Evolutionary conservation across 2,888 invertebrate genomes (phyloP).

Genomic region (Aspidapion aeneum): DNA sequence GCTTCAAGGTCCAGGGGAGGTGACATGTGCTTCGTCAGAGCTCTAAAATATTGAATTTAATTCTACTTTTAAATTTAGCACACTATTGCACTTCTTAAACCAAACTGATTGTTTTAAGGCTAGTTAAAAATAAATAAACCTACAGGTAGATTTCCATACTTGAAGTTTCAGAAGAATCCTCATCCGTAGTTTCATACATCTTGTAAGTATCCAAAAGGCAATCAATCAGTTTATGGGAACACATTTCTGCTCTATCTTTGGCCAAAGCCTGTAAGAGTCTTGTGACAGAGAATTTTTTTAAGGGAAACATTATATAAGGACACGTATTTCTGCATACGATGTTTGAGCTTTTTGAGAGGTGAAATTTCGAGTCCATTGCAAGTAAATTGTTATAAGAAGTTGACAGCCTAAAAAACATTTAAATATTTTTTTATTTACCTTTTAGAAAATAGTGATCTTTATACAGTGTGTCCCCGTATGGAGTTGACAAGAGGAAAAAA

Average conservation of each 20-base stretch:
- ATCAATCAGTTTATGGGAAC: slow-evolving; percentile 68
- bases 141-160: slow-evolving; percentile 72
- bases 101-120: too few species aligned
- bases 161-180: slow-evolving; percentile 58
- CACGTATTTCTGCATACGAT: slow-evolving; percentile 74
- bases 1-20: slow-evolving; percentile 48
- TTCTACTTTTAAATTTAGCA: too few species aligned
- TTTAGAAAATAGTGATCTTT: neutral
- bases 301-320: slow-evolving; percentile 65
- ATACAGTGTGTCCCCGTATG: too few species aligned
- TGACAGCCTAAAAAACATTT: slow-evolving; percentile 57
- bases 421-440: slow-evolving; percentile 2
- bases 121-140: slow-evolving; percentile 21
- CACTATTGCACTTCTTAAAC: too few species aligned
- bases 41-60: slow-evolving; percentile 52
- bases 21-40: slow-evolving; percentile 67
- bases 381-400: slow-evolving; percentile 60
- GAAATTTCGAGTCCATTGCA: slow-evolving; percentile 55
- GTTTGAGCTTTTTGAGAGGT: slow-evolving; percentile 52
- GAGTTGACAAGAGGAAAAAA: too few species aligned
- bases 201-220: slow-evolving; percentile 65
- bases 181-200: slow-evolving; percentile 53
- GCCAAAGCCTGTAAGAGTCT: slow-evolving; percentile 71
- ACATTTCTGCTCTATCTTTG: slow-evolving; percentile 64
- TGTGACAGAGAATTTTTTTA: slow-evolving; percentile 69